Percentiles rank a stretch among this genome's conserved stretches.
phyloP scores from a whole-genome alignment of 2,888 invertebrate genomes.

The Drosophila dives region DNA sequence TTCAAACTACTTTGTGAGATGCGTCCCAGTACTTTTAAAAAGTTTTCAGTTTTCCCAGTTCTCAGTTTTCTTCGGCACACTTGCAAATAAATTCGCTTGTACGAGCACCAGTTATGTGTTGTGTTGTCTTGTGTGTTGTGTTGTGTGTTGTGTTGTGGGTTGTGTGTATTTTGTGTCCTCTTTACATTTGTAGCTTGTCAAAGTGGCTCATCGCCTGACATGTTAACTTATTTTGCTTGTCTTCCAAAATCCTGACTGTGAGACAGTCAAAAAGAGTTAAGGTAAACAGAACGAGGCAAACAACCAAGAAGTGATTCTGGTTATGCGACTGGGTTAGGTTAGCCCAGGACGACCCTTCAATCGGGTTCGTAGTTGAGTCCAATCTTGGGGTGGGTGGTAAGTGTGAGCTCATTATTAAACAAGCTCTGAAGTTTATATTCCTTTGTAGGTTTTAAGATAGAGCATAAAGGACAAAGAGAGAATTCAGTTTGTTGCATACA shows the following conservation, averaged over 20 bases:
- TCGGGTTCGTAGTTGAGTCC: background rate
- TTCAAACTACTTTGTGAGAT: slow-evolving; percentile 77
- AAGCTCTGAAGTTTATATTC: slow-evolving; percentile 23
- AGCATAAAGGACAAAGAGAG: background rate
- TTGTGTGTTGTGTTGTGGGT: slow-evolving; percentile 29
- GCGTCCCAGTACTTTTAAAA: slow-evolving; percentile 66
- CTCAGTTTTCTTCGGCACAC: slow-evolving; percentile 42
- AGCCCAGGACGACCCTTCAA: background rate
- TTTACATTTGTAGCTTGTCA: slow-evolving; percentile 79
- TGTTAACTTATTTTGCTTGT: slow-evolving; percentile 71
- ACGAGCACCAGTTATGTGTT: slow-evolving; percentile 38
- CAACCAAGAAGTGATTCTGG: slow-evolving; percentile 4
- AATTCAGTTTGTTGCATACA: background rate
- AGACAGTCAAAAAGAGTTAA: slow-evolving; percentile 28
- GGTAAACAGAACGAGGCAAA: slow-evolving; percentile 59
- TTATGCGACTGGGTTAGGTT: slow-evolving; percentile 4
- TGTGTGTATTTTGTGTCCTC: slow-evolving; percentile 58
- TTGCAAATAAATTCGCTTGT: slow-evolving; percentile 6
- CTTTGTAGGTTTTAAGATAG: background rate
- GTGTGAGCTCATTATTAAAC: slow-evolving; percentile 54
- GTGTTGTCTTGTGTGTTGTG: slow-evolving; percentile 28
- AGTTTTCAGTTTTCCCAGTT: slow-evolving; percentile 47
- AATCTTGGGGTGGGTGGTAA: background rate
- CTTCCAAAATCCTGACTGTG: slow-evolving; percentile 22
- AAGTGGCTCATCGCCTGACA: slow-evolving; percentile 75